These are phyloP conservation scores for Ascaphus truei DNA, from an alignment of 2,113 vertebrate genomes.

Conservation along the genomic window DNA sequence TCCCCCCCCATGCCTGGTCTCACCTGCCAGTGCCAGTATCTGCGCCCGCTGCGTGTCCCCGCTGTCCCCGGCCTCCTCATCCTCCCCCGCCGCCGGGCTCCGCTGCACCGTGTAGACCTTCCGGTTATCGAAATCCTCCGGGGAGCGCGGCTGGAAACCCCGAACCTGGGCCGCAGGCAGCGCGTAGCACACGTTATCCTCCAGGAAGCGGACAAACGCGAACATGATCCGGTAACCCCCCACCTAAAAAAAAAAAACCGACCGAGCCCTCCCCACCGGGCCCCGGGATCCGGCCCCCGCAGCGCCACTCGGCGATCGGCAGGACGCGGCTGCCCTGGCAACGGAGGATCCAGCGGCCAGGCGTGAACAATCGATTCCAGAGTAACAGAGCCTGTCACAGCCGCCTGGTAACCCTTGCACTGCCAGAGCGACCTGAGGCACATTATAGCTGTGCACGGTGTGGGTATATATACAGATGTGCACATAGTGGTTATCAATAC, in stretches of 20 bases:
- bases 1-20: slow-evolving; percentile 39
- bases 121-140: slow-evolving; percentile 91
- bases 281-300: slow-evolving; percentile 28
- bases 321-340: slow-evolving; percentile 51
- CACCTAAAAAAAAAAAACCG: slow-evolving; percentile 42
- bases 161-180: slow-evolving; percentile 82
- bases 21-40: slow-evolving; percentile 95
- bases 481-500: too few species aligned
- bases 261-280: slow-evolving; percentile 38
- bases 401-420: neutral
- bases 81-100: slow-evolving; percentile 53
- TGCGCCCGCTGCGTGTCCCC: slow-evolving; percentile 75
- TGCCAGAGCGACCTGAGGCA: neutral
- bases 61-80: slow-evolving; percentile 31
- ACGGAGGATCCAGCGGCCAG: slow-evolving; percentile 43
- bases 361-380: slow-evolving; percentile 6
- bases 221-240: slow-evolving; percentile 86
- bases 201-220: slow-evolving; percentile 92
- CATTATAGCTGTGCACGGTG: slow-evolving; percentile 19
- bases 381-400: neutral
- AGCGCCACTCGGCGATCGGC: slow-evolving; percentile 51
- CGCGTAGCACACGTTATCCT: slow-evolving; percentile 92
- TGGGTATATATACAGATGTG: too few species aligned
- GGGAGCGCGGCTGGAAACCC: slow-evolving; percentile 85
- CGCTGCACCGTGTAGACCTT: slow-evolving; percentile 92